Conservation (phyloP, 2,888 invertebrate species). For the Andrena flavipes region DNA sequence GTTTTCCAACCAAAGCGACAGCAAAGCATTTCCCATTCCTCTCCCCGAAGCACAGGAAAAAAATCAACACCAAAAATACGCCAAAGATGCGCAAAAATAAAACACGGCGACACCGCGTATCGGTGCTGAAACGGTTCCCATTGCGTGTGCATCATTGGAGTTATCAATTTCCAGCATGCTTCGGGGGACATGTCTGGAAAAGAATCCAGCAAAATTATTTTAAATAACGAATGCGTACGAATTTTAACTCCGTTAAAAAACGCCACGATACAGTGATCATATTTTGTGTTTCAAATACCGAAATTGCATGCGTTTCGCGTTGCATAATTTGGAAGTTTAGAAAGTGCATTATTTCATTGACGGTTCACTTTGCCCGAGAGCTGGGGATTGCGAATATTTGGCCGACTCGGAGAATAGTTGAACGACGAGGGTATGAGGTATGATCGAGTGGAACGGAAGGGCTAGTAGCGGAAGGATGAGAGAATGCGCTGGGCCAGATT, state of each 20-base stretch:
- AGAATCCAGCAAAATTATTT: too few relatives aligned
- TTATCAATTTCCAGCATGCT: background rate
- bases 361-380: conserved; percentile 24
- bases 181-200: background rate
- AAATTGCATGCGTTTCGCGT: too few relatives aligned
- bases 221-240: too few relatives aligned
- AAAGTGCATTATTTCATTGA: conserved; percentile 26
- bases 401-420: conserved; percentile 53
- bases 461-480: conserved; percentile 39
- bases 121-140: background rate
- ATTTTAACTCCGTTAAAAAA: too few relatives aligned
- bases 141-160: background rate
- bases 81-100: background rate
- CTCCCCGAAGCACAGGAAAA: background rate
- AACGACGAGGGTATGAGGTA: conserved; percentile 32
- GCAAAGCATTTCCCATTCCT: conserved; percentile 11
- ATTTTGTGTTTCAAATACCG: too few relatives aligned
- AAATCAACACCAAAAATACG: background rate
- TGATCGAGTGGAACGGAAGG: conserved; percentile 47
- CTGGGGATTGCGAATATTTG: conserved; percentile 50
- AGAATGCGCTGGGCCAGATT: conserved; percentile 43
- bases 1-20: conserved; percentile 49
- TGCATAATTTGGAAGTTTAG: conserved; percentile 4
- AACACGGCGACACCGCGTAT: background rate
- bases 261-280: too few relatives aligned